A percentile compares a stretch with the other conserved stretches of the same genome.
Conservation (phyloP, 2,888 invertebrate species). For the Mantis religiosa region DNA sequence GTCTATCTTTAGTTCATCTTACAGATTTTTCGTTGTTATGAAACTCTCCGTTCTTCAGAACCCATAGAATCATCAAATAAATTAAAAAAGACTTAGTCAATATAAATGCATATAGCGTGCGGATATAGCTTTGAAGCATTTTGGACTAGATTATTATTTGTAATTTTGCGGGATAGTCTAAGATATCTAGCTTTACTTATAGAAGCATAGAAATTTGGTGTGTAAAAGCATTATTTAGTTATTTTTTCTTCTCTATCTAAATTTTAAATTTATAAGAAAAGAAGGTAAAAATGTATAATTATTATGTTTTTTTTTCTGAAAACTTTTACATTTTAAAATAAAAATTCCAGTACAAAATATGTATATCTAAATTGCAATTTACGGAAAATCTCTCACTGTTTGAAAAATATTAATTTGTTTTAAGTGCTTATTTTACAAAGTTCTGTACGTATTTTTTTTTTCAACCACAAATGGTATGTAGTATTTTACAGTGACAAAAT, state of each 20-base stretch:
- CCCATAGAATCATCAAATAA: background rate
- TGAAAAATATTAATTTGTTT: background rate
- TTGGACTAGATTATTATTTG: background rate
- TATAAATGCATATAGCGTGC: background rate
- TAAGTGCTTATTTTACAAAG: background rate
- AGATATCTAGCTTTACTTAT: background rate
- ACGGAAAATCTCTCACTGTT: background rate
- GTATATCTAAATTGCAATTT: background rate
- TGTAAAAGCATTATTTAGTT: background rate
- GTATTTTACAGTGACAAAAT: background rate
- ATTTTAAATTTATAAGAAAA: background rate
- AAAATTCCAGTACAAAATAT: background rate
- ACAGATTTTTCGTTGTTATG: slow-evolving; percentile 29
- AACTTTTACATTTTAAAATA: background rate
- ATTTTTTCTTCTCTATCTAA: background rate
- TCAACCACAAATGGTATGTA: background rate
- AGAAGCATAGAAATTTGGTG: background rate
- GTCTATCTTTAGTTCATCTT: background rate
- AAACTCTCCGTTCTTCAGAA: slow-evolving; percentile 27
- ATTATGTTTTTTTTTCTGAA: background rate
- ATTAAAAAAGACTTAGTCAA: background rate
- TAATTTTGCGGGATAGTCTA: background rate
- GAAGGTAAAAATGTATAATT: background rate
- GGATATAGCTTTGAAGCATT: background rate
- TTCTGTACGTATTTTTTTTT: background rate